Conservation (phyloP, 2,113 vertebrate genomes). For the Promerops cafer region DNA sequence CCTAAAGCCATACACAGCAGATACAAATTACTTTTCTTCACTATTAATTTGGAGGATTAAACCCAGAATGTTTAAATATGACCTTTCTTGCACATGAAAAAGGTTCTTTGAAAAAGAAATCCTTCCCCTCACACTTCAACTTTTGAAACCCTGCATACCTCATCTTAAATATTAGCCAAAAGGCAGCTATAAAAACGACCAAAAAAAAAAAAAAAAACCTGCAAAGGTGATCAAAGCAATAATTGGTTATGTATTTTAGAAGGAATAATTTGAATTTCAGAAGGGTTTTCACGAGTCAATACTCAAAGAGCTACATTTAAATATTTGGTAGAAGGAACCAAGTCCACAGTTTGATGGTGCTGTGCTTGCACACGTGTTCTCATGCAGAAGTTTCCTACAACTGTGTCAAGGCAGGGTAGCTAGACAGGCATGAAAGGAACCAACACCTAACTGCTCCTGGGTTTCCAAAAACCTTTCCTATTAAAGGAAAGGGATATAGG, state of each 20-base stretch:
- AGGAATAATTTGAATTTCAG: neutral
- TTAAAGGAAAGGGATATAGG: neutral
- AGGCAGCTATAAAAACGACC: neutral
- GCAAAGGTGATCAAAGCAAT: neutral
- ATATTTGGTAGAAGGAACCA: neutral
- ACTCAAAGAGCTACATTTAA: neutral
- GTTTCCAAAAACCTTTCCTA: neutral
- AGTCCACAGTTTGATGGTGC: neutral
- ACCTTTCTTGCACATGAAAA: neutral
- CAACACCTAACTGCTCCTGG: too few relatives aligned
- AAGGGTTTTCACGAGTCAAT: neutral
- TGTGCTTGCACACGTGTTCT: rapidly evolving
- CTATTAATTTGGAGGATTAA: neutral
- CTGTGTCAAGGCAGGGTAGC: neutral
- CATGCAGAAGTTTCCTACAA: neutral
- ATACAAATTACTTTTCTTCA: neutral
- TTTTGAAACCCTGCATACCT: neutral
- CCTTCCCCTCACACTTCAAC: neutral
- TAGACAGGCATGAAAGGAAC: neutral
- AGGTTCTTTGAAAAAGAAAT: neutral
- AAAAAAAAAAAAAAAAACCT: neutral
- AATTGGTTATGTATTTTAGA: neutral
- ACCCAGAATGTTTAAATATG: neutral
- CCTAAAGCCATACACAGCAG: neutral
- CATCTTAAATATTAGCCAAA: neutral